These are phyloP conservation scores for Drosophila pullipes DNA, from an alignment of 2,888 invertebrate species.

Conservation along the genomic window DNA sequence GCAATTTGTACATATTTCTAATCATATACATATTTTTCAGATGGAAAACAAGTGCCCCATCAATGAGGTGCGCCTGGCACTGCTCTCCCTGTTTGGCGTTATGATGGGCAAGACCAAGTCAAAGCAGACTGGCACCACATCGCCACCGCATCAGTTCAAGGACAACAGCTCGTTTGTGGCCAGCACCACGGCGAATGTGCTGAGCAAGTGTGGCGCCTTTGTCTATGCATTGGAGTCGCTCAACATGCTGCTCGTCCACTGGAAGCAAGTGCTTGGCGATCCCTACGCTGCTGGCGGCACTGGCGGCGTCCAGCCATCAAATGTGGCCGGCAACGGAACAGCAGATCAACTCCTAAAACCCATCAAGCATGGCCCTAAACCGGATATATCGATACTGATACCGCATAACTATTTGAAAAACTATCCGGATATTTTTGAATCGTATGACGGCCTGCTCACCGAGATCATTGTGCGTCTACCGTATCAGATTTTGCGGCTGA, in stretches of 20 bases:
- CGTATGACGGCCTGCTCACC: slow-evolving; percentile 96
- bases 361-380: slow-evolving; percentile 92
- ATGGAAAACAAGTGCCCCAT: slow-evolving; percentile 88
- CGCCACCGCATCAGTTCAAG: slow-evolving; percentile 86
- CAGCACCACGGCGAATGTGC: slow-evolving; percentile 89
- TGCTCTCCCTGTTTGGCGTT: slow-evolving; percentile 93
- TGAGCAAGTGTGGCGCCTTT: slow-evolving; percentile 90
- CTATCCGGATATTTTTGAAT: slow-evolving; percentile 96
- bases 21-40: slow-evolving; percentile 44
- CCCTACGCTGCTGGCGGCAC: slow-evolving; percentile 64
- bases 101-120: slow-evolving; percentile 86
- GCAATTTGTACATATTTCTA: not conserved
- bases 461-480: slow-evolving; percentile 97
- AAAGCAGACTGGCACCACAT: slow-evolving; percentile 84
- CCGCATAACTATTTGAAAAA: slow-evolving; percentile 96
- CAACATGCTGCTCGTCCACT: slow-evolving; percentile 91
- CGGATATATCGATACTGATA: slow-evolving; percentile 98
- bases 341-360: slow-evolving; percentile 90
- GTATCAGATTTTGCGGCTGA: slow-evolving; percentile 90
- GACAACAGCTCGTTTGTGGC: slow-evolving; percentile 88
- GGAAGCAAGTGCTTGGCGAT: slow-evolving; percentile 88
- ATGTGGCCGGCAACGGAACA: slow-evolving; percentile 34
- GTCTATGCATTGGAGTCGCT: slow-evolving; percentile 90
- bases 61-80: slow-evolving; percentile 94
- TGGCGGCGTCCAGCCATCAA: slow-evolving; percentile 35